phyloP scores from a whole-genome alignment of 2,888 invertebrate genomes.

The Dasypolia templi region DNA sequence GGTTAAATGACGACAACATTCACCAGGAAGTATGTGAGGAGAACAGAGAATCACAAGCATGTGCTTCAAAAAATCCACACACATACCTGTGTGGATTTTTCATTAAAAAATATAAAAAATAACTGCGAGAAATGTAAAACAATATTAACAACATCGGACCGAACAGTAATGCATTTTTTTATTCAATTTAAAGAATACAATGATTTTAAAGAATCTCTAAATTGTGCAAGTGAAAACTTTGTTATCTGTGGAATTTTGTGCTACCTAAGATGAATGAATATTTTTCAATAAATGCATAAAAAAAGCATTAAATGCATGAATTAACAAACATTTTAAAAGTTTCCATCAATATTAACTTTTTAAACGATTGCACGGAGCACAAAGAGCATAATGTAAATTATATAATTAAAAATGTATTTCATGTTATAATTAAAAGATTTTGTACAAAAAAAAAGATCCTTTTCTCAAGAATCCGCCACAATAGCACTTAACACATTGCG shows the following conservation, averaged over 20 bases:
- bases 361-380: background rate
- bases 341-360: background rate
- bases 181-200: conserved; percentile 3
- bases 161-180: conserved; percentile 5
- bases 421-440: background rate
- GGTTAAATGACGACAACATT: background rate
- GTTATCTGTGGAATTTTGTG: background rate
- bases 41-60: conserved; percentile 2
- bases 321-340: background rate
- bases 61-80: no score
- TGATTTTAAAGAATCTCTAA: conserved; percentile 4
- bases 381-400: background rate
- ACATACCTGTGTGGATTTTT: conserved; percentile 10
- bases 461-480: conserved; percentile 1
- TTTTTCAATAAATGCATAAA: background rate
- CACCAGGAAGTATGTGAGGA: conserved; percentile 10
- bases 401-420: background rate
- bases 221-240: background rate
- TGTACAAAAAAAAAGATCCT: background rate
- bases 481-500: background rate
- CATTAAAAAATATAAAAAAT: background rate
- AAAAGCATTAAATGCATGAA: background rate
- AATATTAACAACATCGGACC: background rate
- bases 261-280: background rate
- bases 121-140: background rate